Base-by-base conservation (phyloP, 2,888 invertebrate species). In the Meganola albula region DNA sequence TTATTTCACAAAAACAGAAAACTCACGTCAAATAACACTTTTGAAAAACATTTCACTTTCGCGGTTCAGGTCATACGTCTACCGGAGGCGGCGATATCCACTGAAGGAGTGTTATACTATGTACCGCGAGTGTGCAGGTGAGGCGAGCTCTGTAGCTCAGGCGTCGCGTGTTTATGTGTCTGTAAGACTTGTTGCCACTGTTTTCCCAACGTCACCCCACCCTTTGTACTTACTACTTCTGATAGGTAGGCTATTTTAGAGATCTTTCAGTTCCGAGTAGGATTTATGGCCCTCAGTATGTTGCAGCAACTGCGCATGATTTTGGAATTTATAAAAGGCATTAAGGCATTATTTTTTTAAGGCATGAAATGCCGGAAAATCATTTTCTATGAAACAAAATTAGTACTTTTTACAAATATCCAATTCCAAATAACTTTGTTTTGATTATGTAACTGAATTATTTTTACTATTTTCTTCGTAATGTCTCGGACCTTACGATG, bases 151-250 rank as follows among this genome's bases (percentile, higher is more conserved):
- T 48, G 66, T 39, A 51, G 31, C 24, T 39, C 58, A 61, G 46
- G 48, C 37, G 50, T 54, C 67, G 70, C 63, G 56, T 48, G 56
- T 53, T 50, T 76, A 43, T 75, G 69, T 37, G 42, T 48, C 27
- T 44, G 26, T 42, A 28, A 59, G 55, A 56, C 58, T 57, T 58
- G 60, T 53, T 50, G 60, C 57, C 48, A 54, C 56, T 54, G 58
- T 66, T 76, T 72, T 64, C 58, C 49, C 42, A 42, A 32, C 50
- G 39, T 45, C 51, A 48, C 44, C 53, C 55, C 69, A 76, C 74
- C 74, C n/a, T n/a, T n/a, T n/a, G n/a, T n/a, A 73, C 78, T 73
- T 67, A 64, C 69, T 65, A 64, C 64, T 69, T 69, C 65, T 68
- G 61, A 56, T 63, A 67, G 73, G 69, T 71, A 65, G 60, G 57